A percentile compares a stretch with the other conserved stretches of the same genome.
Evolutionary conservation across 92 coral and sea anemone species (phyloP).

Genomic region (Paramuricea clavata): DNA sequence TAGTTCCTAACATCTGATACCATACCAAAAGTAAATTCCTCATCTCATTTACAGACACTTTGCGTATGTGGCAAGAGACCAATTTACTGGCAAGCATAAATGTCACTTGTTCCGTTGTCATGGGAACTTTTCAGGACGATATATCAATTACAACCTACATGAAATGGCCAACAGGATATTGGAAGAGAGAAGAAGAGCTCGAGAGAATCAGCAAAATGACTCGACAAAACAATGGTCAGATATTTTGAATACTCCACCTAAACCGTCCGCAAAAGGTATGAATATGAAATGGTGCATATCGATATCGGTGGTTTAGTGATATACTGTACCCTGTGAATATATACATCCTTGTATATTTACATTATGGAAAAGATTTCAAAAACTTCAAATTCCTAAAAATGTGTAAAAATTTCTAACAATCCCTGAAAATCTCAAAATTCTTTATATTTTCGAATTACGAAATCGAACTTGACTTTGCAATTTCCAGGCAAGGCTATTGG

Average conservation of each 20-base stretch:
- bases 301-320: not conserved
- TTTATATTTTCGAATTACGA: too few species aligned
- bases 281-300: not conserved
- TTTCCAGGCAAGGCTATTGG: too few species aligned
- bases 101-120: conserved; percentile 99
- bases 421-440: not conserved
- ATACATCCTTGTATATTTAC: not conserved
- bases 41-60: conserved; percentile 77
- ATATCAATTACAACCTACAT: conserved; percentile 89
- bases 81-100: conserved; percentile 91
- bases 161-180: conserved; percentile 95
- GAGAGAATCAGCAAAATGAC: conserved; percentile 67
- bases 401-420: too few species aligned
- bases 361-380: too few species aligned
- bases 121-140: conserved; percentile 96
- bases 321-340: not conserved
- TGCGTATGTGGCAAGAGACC: conserved; percentile 98
- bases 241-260: conserved; percentile 91
- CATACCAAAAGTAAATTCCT: not conserved
- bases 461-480: too few species aligned
- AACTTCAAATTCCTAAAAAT: too few species aligned
- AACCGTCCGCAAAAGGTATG: conserved; percentile 88
- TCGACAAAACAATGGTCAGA: conserved; percentile 83
- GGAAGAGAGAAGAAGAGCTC: conserved; percentile 93
- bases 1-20: not conserved